Evolutionary conservation across 2,888 invertebrate genomes (phyloP), one percentile per base, ranked within the genome.

Genomic region (Tipula helvola): DNA sequence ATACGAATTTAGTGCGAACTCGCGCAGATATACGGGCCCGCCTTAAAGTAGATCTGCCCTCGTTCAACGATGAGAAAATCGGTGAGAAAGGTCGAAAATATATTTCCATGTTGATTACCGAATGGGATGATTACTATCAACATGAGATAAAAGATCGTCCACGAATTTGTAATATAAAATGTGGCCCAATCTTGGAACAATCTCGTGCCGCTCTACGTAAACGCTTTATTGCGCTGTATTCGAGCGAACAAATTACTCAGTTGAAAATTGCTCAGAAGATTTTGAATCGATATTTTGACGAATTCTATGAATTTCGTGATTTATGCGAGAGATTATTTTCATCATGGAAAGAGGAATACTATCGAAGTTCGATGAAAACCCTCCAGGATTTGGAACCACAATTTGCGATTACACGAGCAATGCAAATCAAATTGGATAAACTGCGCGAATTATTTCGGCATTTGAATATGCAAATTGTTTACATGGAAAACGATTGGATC

Each of bases 381-480:
- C 84, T 87, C n/a, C 87, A 87, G 8, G 42, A 83, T 8, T 86
- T 87, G 13, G 90, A 91, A 87, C 88, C 89, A 0, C 90, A 89
- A 87, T 91, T 91, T 85, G 90, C 90, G 18, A 89, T 88, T 44
- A 91, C 91, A 0, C 90, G 91, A 47, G 86, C 87, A 4, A 88
- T 91, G 57, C 90, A 90, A 87, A 89, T 88, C 2, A 88, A 90
- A 36, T 88, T 87, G 1, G 89, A 89, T 0, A 88, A 89, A 2
- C 85, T 91, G 36, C 89, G 89, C 86, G 90, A 90, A 1, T 88
- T 89, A 28, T 88, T 88, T 3, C 89, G 88, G n/a, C 88, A 89
- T 86, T 87, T 91, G 2, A 91, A 90, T 87, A 91, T 91, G 91
- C 90, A 91, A 47, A 91, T 91, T 83, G 90, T 91, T 3, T 91